A percentile compares a stretch with the other conserved stretches of the same genome.
These are phyloP conservation scores for Acholoe squamosa DNA, from an alignment of 2,888 invertebrate species.

Conservation along the genomic window DNA sequence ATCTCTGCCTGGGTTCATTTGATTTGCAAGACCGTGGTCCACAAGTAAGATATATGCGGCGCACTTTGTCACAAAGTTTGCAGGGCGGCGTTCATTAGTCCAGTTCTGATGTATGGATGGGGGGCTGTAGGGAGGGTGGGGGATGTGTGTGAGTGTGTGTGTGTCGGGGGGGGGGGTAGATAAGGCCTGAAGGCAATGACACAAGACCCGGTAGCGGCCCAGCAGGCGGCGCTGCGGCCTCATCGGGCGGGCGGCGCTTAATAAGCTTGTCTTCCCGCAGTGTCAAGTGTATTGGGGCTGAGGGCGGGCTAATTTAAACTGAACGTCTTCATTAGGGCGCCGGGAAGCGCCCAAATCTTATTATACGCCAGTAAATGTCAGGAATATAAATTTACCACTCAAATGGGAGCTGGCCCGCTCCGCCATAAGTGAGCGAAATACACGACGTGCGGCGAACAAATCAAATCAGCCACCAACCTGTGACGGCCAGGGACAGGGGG, in stretches of 20 bases:
- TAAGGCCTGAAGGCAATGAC: neutral
- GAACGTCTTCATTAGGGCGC: constrained; percentile 59
- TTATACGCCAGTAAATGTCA: constrained; percentile 63
- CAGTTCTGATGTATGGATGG: constrained; percentile 37
- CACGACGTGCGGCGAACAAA: constrained; percentile 51
- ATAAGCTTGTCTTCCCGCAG: constrained; percentile 62
- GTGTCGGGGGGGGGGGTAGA: neutral
- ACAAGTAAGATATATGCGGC: constrained; percentile 53
- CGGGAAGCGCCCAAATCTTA: constrained; percentile 54
- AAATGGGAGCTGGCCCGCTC: constrained; percentile 25
- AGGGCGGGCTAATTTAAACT: constrained; percentile 60
- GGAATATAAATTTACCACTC: constrained; percentile 63
- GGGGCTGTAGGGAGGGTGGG: neutral
- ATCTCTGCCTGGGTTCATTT: constrained; percentile 38
- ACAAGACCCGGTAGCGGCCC: neutral
- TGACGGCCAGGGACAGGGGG: constrained; percentile 2
- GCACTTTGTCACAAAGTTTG: constrained; percentile 53
- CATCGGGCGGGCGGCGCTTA: neutral
- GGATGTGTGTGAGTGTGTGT: neutral
- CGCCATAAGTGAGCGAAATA: constrained; percentile 60
- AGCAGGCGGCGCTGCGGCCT: no score
- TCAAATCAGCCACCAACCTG: constrained; percentile 50
- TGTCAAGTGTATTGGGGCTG: constrained; percentile 57
- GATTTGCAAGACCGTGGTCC: constrained; percentile 25
- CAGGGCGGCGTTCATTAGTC: constrained; percentile 40